Base-by-base conservation (phyloP, 2,797 vertebrate species). In the Acrossocheilus wenchowensis region DNA sequence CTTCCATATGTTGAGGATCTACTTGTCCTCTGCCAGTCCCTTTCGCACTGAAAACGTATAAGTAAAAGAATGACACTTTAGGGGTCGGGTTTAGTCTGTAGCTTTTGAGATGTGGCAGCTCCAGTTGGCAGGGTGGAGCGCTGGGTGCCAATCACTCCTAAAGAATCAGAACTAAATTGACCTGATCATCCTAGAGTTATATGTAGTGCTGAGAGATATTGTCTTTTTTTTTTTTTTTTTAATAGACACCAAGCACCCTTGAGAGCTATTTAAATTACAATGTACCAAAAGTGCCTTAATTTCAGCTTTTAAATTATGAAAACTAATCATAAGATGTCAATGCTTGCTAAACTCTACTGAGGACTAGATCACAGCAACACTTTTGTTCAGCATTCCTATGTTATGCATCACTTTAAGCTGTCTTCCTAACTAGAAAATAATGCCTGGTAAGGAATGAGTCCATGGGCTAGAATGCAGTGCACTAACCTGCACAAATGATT, bases 301-400 rank as follows among this genome's bases (percentile, higher is more conserved):
- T 72, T 41, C 30, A 50, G 68, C 78, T 50, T 30, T 64, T 62
- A 72, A 83, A 81, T 48, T 7, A 84, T 30, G 54, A 50, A 85
- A 82, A 81, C 19, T 17, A 62, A 45, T 60, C 43, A 71, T 85
- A 84, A 73, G 85, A 87, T 52, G 86, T 64, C 50, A 48, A 89
- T 74, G 86, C 80, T 78, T 85, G 39, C 79, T 90, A 90, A 30
- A 72, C 54, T 85, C 73, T 88, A 78, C 68, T 57, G 68, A 83
- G 84, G 87, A 84, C 78, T 88, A 88, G 73, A 72, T 87, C 52
- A 78, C 82, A 86, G 88, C 79, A 68, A 87, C 52, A 85, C 69
- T 87, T 88, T 73, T 62, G 78, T 86, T 89, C 74, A 81, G 82
- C 82, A 87, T 86, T 84, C 50, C 34, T 81, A 78, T 69, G 86